Evolutionary conservation across 2,113 vertebrate species (phyloP).

Genomic region (Jaculus jaculus): DNA sequence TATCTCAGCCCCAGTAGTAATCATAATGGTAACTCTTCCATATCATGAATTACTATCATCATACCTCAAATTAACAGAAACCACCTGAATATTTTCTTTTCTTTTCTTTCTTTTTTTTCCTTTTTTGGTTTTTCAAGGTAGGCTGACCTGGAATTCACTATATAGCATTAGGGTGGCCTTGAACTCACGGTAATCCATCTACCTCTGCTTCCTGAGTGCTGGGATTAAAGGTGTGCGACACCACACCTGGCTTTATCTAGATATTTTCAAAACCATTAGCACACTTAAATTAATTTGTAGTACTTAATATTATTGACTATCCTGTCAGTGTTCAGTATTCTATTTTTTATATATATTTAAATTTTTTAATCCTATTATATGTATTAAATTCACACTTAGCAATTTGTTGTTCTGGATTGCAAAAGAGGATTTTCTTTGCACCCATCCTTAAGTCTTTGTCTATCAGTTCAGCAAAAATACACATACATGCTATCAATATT

Average conservation of each 20-base stretch:
- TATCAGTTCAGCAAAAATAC: neutral
- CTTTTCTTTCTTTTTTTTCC: no score
- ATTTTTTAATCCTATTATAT: neutral
- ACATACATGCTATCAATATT: neutral
- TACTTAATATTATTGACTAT: neutral
- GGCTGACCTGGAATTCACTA: no score
- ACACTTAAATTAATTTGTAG: neutral
- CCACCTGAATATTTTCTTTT: neutral
- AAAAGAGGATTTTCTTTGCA: neutral
- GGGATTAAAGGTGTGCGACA: no score
- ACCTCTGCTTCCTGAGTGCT: no score
- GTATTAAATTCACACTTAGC: neutral
- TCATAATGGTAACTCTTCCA: neutral
- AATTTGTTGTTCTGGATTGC: neutral
- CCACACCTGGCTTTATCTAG: no score
- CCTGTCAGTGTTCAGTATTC: neutral
- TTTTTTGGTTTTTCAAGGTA: no score
- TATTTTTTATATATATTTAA: neutral
- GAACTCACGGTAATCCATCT: no score
- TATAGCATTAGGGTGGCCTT: no score
- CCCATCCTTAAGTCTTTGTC: neutral
- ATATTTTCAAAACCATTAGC: neutral
- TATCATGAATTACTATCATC: neutral
- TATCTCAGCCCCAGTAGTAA: neutral
- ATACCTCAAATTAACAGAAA: neutral